These are phyloP conservation scores for Phragmatobia fuliginosa DNA, from an alignment of 2,888 invertebrate genomes.

Conservation along the genomic window DNA sequence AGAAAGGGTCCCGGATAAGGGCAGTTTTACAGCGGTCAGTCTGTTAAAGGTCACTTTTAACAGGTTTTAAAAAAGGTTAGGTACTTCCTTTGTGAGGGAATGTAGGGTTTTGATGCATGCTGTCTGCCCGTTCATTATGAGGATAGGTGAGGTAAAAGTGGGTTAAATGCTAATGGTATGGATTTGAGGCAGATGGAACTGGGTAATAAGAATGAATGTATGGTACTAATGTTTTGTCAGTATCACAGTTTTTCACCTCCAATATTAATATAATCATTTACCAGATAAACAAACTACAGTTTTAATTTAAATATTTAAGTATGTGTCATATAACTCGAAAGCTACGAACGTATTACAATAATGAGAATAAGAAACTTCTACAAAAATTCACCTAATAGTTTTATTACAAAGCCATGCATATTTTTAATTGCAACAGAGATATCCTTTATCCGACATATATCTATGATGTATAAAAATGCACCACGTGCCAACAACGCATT, in stretches of 20 bases:
- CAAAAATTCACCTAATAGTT: too few species aligned
- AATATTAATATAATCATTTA: too few species aligned
- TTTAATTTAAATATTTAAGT: background rate
- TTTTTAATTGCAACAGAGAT: too few species aligned
- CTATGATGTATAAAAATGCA: too few species aligned
- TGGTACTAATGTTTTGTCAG: conserved; percentile 38
- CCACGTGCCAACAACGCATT: too few species aligned
- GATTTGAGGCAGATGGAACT: conserved; percentile 41
- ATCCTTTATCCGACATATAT: too few species aligned
- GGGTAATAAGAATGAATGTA: conserved; percentile 29
- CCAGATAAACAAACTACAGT: too few species aligned
- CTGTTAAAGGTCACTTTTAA: conserved; percentile 58
- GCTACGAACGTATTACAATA: too few species aligned
- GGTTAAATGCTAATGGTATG: conserved; percentile 25
- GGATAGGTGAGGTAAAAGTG: conserved; percentile 16
- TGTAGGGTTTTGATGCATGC: conserved; percentile 45
- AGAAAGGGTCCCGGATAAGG: conserved; percentile 60
- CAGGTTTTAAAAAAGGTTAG: conserved; percentile 60
- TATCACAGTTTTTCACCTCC: too few species aligned
- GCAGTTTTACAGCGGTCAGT: conserved; percentile 60
- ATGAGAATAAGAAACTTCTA: too few species aligned
- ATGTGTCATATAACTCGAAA: too few species aligned
- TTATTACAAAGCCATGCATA: too few species aligned
- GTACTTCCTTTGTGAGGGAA: conserved; percentile 52
- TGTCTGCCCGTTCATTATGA: conserved; percentile 44